A percentile compares a stretch with the other conserved stretches of the same genome.
These are phyloP conservation scores for Falco biarmicus DNA, from an alignment of 2,797 vertebrate species.

Conservation along the genomic window DNA sequence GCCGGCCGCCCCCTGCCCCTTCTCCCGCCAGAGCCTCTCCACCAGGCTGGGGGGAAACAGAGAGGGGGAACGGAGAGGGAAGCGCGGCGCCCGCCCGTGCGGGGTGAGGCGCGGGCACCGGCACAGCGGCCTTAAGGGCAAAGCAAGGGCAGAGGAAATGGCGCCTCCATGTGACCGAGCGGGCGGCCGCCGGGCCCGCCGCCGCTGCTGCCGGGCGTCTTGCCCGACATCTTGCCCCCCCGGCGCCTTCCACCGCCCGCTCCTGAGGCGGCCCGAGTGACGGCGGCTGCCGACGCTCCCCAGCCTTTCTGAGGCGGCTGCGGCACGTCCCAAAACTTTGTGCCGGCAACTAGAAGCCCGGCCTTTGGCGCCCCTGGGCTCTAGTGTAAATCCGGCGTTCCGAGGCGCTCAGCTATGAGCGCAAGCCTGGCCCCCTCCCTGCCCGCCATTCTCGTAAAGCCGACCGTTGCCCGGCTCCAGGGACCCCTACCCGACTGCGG, in stretches of 20 bases:
- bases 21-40: not conserved
- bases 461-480: rapidly evolving
- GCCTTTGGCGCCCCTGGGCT: not conserved
- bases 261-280: not conserved
- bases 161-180: conserved; percentile 29
- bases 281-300: not conserved
- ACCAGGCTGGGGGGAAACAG: not conserved
- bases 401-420: rapidly evolving
- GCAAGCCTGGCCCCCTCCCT: not conserved
- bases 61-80: not conserved
- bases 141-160: conserved; percentile 52
- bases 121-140: conserved; percentile 24
- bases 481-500: too few relatives aligned
- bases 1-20: not conserved
- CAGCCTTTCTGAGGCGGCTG: rapidly evolving
- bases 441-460: rapidly evolving
- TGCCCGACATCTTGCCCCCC: not conserved
- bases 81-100: not conserved
- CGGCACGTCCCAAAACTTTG: not conserved
- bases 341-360: too few relatives aligned
- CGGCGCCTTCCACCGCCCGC: not conserved
- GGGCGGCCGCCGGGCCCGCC: too few relatives aligned
- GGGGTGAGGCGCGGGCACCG: not conserved
- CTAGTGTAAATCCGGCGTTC: not conserved
- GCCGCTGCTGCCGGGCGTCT: not conserved